These are phyloP conservation scores for Synanceia verrucosa DNA, from an alignment of 2,797 vertebrate genomes.

Conservation along the genomic window DNA sequence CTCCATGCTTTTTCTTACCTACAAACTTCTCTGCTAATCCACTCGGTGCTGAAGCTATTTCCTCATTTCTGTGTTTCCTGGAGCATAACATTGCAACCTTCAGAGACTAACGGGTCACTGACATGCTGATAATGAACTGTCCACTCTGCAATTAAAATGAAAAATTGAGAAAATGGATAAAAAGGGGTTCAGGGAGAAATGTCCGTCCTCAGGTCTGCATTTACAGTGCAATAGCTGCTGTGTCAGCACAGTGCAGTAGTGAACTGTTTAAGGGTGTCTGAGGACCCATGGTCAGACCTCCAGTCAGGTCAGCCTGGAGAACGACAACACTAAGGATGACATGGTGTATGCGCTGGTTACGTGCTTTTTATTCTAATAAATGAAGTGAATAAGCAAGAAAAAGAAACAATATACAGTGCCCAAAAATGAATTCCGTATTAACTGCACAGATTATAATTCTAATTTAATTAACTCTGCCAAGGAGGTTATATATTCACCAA, in stretches of 20 bases:
- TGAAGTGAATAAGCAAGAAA: constrained; percentile 11
- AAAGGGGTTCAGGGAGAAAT: constrained; percentile 38
- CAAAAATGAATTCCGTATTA: constrained; percentile 43
- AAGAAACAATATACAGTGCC: constrained; percentile 10
- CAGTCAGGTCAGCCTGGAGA: constrained; percentile 20
- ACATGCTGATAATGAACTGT: constrained; percentile 82
- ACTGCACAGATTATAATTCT: constrained; percentile 36
- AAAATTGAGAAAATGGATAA: constrained; percentile 75
- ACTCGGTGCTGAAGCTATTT: constrained; percentile 39
- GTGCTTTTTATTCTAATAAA: constrained; percentile 32
- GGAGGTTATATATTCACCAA: no score
- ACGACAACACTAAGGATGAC: constrained; percentile 35
- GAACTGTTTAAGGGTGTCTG: constrained; percentile 52
- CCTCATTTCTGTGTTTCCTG: constrained; percentile 67
- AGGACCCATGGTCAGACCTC: constrained; percentile 25
- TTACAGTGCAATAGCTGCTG: constrained; percentile 44
- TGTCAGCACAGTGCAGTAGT: constrained; percentile 61
- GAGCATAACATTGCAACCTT: constrained; percentile 75
- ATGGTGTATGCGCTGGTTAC: constrained; percentile 27
- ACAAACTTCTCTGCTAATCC: constrained; percentile 43
- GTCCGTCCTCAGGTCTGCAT: constrained; percentile 39
- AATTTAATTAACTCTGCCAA: no score
- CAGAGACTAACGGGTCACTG: constrained; percentile 78
- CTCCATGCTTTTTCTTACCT: neutral
- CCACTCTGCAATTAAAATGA: constrained; percentile 83